phyloP scores from a whole-genome alignment of 2,797 vertebrate genomes.

The Acrossocheilus fasciatus region DNA sequence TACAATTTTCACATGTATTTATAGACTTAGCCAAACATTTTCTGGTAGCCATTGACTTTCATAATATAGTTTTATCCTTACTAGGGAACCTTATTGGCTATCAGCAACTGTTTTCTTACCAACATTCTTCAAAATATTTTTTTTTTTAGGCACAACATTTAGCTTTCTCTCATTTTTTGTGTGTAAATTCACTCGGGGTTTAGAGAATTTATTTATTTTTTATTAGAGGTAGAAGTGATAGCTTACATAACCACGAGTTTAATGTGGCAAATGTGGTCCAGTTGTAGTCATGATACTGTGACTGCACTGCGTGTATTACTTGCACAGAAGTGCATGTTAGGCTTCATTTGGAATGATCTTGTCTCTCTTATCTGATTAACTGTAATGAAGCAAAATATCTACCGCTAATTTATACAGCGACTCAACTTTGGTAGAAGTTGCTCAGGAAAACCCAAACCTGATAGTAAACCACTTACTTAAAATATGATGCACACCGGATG shows the following conservation, averaged over 20 bases:
- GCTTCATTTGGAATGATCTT: background rate
- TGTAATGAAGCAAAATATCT: background rate
- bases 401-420: too few species aligned
- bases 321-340: too few species aligned
- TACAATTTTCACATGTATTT: background rate
- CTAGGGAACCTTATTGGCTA: background rate
- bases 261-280: too few species aligned
- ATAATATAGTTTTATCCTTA: background rate
- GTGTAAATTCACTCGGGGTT: too few species aligned
- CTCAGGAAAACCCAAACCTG: background rate
- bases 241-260: too few species aligned
- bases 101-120: too few species aligned
- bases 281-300: background rate
- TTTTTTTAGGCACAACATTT: too few species aligned
- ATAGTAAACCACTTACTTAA: background rate
- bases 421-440: background rate
- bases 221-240: too few species aligned
- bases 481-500: background rate
- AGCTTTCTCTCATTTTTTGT: too few species aligned
- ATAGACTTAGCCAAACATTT: too few species aligned
- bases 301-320: background rate
- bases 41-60: background rate
- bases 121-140: too few species aligned
- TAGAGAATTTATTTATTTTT: too few species aligned
- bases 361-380: background rate